Evolutionary conservation across 1,140 invertebrate species (phyloP).

Genomic region (Steinernema khuongi): DNA sequence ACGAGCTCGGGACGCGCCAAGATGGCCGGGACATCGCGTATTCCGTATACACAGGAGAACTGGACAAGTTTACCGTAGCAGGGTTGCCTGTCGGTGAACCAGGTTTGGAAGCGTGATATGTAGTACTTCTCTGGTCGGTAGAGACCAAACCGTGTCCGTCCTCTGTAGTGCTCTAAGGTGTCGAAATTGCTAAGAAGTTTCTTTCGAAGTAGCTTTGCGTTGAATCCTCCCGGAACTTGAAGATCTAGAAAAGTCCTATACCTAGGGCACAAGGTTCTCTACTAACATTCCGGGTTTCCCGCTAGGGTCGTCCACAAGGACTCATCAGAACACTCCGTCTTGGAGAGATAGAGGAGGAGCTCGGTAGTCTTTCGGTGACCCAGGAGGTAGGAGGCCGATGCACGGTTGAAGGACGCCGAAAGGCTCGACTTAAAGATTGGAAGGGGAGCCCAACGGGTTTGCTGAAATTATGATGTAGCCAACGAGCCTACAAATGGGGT

Average conservation of each 20-base stretch:
- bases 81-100: neutral
- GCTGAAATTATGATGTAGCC: neutral
- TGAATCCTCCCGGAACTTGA: slow-evolving; percentile 14
- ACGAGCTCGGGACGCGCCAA: slow-evolving; percentile 18
- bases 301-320: neutral
- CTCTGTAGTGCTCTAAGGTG: neutral
- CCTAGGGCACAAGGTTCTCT: neutral
- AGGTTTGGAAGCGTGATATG: neutral
- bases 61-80: slow-evolving; percentile 18
- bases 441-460: neutral
- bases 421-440: neutral
- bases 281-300: neutral
- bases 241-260: neutral
- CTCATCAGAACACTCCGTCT: neutral
- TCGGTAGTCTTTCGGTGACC: neutral
- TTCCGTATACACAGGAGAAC: slow-evolving; percentile 24
- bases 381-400: neutral
- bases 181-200: neutral
- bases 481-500: too few species aligned
- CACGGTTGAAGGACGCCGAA: neutral
- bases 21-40: slow-evolving; percentile 24
- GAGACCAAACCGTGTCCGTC: neutral
- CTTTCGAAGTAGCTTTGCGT: neutral
- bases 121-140: neutral
- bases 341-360: neutral